A percentile compares a stretch with the other conserved stretches of the same genome.
Evolutionary conservation across 2,113 vertebrate genomes (phyloP).

Genomic region (Archilochus colubris): DNA sequence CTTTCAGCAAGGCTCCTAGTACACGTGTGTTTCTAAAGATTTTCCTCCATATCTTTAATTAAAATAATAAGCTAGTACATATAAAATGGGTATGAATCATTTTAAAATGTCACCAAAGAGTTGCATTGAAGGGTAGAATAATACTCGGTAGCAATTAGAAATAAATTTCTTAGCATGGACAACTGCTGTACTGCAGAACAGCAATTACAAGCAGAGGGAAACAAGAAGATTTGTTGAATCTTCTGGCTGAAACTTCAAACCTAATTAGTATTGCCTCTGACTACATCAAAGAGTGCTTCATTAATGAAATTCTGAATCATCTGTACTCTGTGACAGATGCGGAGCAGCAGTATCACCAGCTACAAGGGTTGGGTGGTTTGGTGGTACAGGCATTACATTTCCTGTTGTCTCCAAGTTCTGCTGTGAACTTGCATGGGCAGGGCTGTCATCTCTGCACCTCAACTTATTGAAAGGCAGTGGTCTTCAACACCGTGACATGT

Average conservation of each 20-base stretch:
- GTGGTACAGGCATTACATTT: not conserved
- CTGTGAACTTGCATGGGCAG: not conserved
- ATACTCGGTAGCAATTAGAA: conserved; percentile 12
- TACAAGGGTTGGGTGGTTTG: not conserved
- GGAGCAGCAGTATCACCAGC: conserved; percentile 37
- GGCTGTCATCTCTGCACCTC: not conserved
- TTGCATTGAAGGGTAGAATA: conserved; percentile 35
- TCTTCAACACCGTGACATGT: not conserved
- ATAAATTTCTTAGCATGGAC: conserved; percentile 1
- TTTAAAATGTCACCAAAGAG: conserved; percentile 31
- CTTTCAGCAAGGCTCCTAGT: not conserved
- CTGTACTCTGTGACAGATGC: conserved; percentile 53
- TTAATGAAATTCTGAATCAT: conserved; percentile 65
- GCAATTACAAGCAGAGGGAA: conserved; percentile 41
- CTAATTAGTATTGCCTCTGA: conserved; percentile 36
- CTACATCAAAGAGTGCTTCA: conserved; percentile 27
- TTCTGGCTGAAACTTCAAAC: not conserved
- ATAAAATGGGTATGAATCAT: conserved; percentile 21
- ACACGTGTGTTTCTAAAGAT: not conserved
- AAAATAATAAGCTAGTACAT: conserved; percentile 15
- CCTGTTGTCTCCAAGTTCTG: not conserved
- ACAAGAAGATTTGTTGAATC: conserved; percentile 44
- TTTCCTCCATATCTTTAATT: not conserved
- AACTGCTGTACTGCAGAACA: conserved; percentile 29
- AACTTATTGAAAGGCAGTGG: not conserved